Evolutionary conservation across 37 sponge, comb jelly and placozoan species (phyloP).

Genomic region (Tethya wilhelma): DNA sequence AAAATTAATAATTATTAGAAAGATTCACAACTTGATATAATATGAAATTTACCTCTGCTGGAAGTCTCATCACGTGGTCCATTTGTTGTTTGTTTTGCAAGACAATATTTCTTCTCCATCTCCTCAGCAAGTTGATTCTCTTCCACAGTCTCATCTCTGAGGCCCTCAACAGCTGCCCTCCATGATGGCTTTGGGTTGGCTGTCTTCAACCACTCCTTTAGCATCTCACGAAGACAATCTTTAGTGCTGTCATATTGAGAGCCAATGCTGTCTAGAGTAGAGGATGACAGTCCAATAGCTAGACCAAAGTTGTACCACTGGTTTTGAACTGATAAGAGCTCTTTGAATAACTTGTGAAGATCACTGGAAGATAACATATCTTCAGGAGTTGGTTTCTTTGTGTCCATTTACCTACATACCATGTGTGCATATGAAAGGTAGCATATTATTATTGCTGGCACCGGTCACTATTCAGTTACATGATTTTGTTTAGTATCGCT

Average conservation of each 20-base stretch:
- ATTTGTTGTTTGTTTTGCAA: too few relatives aligned
- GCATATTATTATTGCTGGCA: too few relatives aligned
- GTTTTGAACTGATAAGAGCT: not conserved
- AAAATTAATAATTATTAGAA: too few relatives aligned
- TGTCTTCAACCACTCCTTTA: slow-evolving; percentile 23
- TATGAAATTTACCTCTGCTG: too few relatives aligned
- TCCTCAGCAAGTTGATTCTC: not conserved
- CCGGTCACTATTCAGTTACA: too few relatives aligned
- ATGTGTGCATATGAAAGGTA: too few relatives aligned
- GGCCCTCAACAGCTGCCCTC: not conserved
- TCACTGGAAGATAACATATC: not conserved
- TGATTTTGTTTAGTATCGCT: too few relatives aligned
- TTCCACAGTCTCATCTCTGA: not conserved
- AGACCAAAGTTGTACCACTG: slow-evolving; percentile 24
- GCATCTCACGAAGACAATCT: not conserved
- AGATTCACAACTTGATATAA: too few relatives aligned
- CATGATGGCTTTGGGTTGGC: not conserved
- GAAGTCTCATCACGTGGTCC: too few relatives aligned
- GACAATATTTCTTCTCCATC: too few relatives aligned
- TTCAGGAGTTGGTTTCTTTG: too few relatives aligned
- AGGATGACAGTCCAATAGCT: not conserved
- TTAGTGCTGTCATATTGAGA: not conserved
- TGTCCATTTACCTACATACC: too few relatives aligned
- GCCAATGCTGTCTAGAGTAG: not conserved
- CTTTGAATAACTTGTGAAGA: not conserved